Evolutionary conservation across 2,113 vertebrate genomes (phyloP), one percentile per base, ranked within the genome.

Genomic region (Benitochromis conjunctus): DNA sequence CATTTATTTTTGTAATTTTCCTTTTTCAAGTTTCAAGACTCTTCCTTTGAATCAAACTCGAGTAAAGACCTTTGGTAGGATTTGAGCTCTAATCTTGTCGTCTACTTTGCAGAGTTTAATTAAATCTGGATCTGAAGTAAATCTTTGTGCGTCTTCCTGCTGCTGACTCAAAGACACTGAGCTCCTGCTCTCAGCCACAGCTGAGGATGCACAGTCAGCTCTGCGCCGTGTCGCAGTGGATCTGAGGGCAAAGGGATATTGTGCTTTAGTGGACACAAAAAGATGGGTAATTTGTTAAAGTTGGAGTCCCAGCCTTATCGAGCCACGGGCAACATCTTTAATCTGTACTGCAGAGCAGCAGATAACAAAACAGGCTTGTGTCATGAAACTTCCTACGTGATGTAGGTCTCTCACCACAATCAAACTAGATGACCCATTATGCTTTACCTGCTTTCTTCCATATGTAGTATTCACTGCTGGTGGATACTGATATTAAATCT

Each of bases 131-230:
- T 69, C 4, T 77, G 64, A 26, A 69, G 43, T 24, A 58, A 58
- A 57, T 18, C 62, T 26, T 31, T 16, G 14, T 36, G 57, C 18
- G 55, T 18, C 62, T 16, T 58, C 11, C 43, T 16, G 48, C 21
- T 69, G 57, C 86, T 77, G 64, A 84, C 86, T 76, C 36, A 9
- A 16, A 66, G 48, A 16, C 48, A 14, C 34, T 0, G 57, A 82
- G 51, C 80, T 31, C 18, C 46, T 0, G 62, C 34, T 84, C 57
- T 7, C 56, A 14, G 71, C 34, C 31, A 0, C 76, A 79, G 58
- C 76, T 85, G 24, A 84, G 46, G 80, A 51, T 21, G 83, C 83
- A 80, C 89, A 24, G 41, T 66, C 89, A 69, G 86, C 86, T 80
- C 74, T 16, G 48, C 38, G 41, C 43, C 36, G 18, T 3, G 7